Evolutionary conservation across 1,140 invertebrate species (phyloP), one percentile per base, ranked within the genome.

Genomic region (Sinella curviseta): DNA sequence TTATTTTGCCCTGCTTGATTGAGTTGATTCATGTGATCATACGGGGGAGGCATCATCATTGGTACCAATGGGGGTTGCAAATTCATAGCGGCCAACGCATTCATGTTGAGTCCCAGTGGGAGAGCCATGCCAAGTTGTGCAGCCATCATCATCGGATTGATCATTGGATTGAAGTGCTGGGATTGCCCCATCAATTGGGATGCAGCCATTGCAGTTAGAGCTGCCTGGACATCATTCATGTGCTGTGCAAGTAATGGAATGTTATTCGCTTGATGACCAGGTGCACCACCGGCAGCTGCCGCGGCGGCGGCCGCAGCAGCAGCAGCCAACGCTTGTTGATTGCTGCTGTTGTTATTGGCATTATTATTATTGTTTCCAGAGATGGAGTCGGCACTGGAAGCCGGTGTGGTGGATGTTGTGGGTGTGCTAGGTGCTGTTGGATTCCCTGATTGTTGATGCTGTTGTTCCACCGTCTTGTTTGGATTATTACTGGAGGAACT

Each of bases 41-140:
- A 94, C 16, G 92, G 91, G 24, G 93, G 93, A 30, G 94, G 93
- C 90, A 95, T 90, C 93, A 97, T 95, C 88, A 97, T 91, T 0
- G 95, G 94, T 79, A 96, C 94, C 60, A 97, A 86, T 0, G 94
- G 93, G 16, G 94, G 94, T 86, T 94, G 94, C 16, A 95, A 87
- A 86, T 95, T 95, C 93, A 95, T 95, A 0, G 94, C 94, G 0
- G 94, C 94, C 81, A 95, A 86, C 33, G 94, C 93, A 67, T 93
- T 92, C 84, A 95, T 90, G 83, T 94, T 95, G 73, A 96, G 88
- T n/a, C 93, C 94, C 81, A 95, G 87, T 17, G 92, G 92, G 85
- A 96, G 89, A n/a, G 92, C 92, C 89, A 96, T 92, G 2, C 88
- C 87, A 78, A 90, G 85, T 8, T 89, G 86, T 0, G 84, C 85